phyloP scores from a whole-genome alignment of 2,113 vertebrate species.

The Fukomys damarensis region DNA sequence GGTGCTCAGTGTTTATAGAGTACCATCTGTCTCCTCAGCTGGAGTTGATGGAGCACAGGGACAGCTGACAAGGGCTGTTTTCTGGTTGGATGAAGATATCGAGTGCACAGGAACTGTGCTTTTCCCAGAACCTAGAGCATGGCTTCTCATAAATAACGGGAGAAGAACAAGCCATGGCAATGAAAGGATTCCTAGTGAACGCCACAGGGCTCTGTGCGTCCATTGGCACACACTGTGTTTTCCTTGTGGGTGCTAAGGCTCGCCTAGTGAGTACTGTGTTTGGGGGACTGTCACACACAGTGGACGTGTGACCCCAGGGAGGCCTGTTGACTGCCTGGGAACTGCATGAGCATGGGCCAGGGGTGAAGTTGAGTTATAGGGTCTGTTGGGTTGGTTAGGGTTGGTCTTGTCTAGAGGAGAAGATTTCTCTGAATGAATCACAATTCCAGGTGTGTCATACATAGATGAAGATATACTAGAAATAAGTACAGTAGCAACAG shows the following conservation, averaged over 20 bases:
- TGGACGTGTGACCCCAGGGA: neutral
- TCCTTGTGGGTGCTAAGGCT: neutral
- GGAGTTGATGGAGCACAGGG: accelerated
- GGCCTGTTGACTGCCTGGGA: neutral
- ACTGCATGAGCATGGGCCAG: neutral
- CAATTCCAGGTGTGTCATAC: neutral
- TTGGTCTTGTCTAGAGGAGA: neutral
- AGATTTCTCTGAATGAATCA: neutral
- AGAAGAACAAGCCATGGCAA: accelerated
- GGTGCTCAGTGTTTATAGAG: neutral
- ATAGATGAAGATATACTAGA: neutral
- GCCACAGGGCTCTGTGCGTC: accelerated
- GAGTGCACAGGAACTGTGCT: accelerated
- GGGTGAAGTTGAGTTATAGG: neutral
- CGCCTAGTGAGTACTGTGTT: neutral
- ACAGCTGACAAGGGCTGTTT: neutral
- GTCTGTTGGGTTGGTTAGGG: neutral
- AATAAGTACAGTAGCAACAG: accelerated
- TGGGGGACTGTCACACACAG: accelerated
- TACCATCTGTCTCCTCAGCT: accelerated
- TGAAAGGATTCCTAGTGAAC: accelerated
- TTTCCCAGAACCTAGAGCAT: neutral
- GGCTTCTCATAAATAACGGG: too few relatives aligned
- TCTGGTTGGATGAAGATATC: neutral
- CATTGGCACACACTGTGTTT: accelerated